Conservation (phyloP, 1,140 invertebrate species). For the Drosophila tristis region DNA sequence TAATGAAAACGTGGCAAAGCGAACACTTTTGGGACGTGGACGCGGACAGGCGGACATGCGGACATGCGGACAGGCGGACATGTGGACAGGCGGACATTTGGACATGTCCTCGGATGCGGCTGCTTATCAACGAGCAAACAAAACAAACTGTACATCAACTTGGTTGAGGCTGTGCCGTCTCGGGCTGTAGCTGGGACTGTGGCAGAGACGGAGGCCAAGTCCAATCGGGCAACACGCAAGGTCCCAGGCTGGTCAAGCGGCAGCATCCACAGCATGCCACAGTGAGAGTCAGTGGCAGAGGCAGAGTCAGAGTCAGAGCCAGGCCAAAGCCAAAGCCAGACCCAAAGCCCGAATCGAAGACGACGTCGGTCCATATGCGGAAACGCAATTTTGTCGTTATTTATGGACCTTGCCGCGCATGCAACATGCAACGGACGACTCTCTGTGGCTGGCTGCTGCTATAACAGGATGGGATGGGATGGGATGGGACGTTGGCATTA, state of each 20-base stretch:
- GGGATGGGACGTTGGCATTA: slow-evolving; percentile 55
- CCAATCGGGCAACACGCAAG: slow-evolving; percentile 37
- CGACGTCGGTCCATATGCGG: slow-evolving; percentile 72
- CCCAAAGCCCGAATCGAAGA: slow-evolving; percentile 34
- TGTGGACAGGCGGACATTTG: not conserved
- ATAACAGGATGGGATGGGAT: slow-evolving; percentile 66
- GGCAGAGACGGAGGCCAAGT: slow-evolving; percentile 36
- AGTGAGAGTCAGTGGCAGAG: slow-evolving; percentile 7
- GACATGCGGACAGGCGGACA: not conserved
- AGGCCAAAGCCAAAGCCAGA: slow-evolving; percentile 19
- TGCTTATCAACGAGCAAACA: slow-evolving; percentile 56
- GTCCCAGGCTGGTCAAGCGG: slow-evolving; percentile 24
- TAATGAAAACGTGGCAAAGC: slow-evolving; percentile 59
- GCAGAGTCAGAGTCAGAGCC: slow-evolving; percentile 19
- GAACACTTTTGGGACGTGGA: slow-evolving; percentile 46
- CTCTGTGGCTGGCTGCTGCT: slow-evolving; percentile 35
- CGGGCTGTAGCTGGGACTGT: slow-evolving; percentile 8
- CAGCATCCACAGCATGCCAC: slow-evolving; percentile 32
- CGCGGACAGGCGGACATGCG: not conserved
- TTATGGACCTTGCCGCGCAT: slow-evolving; percentile 81
- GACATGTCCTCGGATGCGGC: slow-evolving; percentile 48
- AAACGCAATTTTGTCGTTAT: slow-evolving; percentile 84
- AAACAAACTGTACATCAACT: slow-evolving; percentile 69
- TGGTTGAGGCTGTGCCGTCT: slow-evolving; percentile 25
- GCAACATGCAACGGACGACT: slow-evolving; percentile 63